Evolutionary conservation across 2,797 vertebrate species (phyloP).

Genomic region (Cirrhinus mrigala): DNA sequence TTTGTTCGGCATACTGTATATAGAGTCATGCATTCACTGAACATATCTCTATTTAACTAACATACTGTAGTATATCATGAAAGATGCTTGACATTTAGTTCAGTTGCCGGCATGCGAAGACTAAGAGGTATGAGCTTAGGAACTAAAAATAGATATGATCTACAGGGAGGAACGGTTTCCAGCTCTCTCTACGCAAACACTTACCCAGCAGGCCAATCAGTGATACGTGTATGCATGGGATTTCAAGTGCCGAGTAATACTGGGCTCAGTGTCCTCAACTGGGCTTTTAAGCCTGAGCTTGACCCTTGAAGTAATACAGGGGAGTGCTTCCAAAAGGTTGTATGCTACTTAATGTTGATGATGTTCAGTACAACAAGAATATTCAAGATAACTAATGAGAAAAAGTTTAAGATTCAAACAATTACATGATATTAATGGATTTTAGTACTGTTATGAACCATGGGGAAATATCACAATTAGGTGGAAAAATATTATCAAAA

Average conservation of each 20-base stretch:
- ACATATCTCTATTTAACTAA: not conserved
- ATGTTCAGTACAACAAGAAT: not conserved
- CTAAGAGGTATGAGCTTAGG: slow-evolving; percentile 36
- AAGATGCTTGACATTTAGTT: slow-evolving; percentile 46
- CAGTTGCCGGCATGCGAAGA: slow-evolving; percentile 21
- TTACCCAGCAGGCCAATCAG: slow-evolving; percentile 19
- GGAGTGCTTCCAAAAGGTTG: not conserved
- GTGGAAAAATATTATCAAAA: not conserved
- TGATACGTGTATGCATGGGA: slow-evolving; percentile 1
- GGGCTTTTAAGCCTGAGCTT: slow-evolving; percentile 14
- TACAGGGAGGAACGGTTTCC: not conserved
- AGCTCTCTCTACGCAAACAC: slow-evolving; percentile 17
- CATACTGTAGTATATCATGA: not conserved
- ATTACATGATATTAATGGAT: not conserved
- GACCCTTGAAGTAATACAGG: not conserved
- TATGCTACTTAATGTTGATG: not conserved
- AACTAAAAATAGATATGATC: slow-evolving; percentile 33
- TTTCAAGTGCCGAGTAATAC: slow-evolving; percentile 41
- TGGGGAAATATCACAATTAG: not conserved
- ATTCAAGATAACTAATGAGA: not conserved
- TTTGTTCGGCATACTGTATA: not conserved
- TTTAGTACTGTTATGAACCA: not conserved
- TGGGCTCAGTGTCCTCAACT: not conserved
- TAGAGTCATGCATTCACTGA: not conserved
- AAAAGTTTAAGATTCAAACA: not conserved